A percentile compares a stretch with the other conserved stretches of the same genome.
phyloP scores from a whole-genome alignment of 1,140 invertebrate genomes.

The Venturia canescens region DNA sequence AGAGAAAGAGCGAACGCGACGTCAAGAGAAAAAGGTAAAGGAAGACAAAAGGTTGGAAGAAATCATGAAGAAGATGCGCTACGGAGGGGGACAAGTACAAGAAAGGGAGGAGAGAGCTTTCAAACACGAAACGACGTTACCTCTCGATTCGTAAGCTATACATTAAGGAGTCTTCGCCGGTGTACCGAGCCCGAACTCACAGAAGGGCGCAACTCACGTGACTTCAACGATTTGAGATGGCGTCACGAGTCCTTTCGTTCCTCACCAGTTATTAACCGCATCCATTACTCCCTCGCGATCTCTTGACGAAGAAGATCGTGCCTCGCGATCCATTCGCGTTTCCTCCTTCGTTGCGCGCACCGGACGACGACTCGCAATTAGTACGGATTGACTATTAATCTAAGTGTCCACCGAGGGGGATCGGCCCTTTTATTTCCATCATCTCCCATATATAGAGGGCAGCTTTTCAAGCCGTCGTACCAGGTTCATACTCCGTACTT shows the following conservation, averaged over 20 bases:
- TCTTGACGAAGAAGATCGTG: not conserved
- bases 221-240: not conserved
- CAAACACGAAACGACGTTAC: constrained; percentile 48
- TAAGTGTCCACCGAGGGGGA: constrained; percentile 57
- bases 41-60: not conserved
- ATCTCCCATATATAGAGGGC: constrained; percentile 62
- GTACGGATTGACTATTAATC: constrained; percentile 71
- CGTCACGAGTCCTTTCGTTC: not conserved
- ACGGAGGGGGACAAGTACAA: constrained; percentile 5
- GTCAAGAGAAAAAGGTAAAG: not conserved
- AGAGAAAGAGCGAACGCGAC: not conserved
- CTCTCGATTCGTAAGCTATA: constrained; percentile 12
- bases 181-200: not conserved
- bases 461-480: not conserved
- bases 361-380: constrained; percentile 66
- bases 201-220: not conserved
- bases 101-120: constrained; percentile 38
- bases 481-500: constrained; percentile 26
- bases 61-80: constrained; percentile 15
- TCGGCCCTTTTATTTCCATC: constrained; percentile 62
- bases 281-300: not conserved
- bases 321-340: constrained; percentile 28
- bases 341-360: constrained; percentile 28
- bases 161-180: not conserved
- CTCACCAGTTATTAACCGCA: not conserved